Evolutionary conservation across 2,113 vertebrate species (phyloP), one percentile per base, ranked within the genome.

Genomic region (Pangasianodon gigas): DNA sequence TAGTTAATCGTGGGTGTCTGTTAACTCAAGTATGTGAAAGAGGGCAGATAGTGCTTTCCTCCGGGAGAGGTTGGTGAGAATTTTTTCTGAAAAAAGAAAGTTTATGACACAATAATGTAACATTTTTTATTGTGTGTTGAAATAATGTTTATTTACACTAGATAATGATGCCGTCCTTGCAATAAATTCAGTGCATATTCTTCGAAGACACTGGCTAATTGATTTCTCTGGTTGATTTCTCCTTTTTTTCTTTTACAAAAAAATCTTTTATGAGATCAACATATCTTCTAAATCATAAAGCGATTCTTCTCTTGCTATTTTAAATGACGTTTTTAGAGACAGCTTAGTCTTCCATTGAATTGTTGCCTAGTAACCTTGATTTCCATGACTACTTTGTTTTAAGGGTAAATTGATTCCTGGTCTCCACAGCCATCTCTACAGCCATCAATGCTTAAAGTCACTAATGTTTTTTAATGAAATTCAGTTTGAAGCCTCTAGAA

Each of bases 351-450:
- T 62, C 37, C 56, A 46, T 29, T 37, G 8, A 62, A 6, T 2
- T 26, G 82, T 60, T 84, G 56, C 56, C 56, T 84, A 44, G 54
- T 44, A 60, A 84, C 82, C 37, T 62, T 84, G 82, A 62, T 62
- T 29, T 84, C 82, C 82, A 84, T 84, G 54, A 44, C 32, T 84
- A 26, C 56, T 14, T 46, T 29, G 11, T 84, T 21, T 60, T 60
- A 84, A 11, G 51, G 8, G 81, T 11, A 83, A 54, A 83, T 83
- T 24, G 24, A 58, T 83, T 83, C 51, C 80, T 2, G 37, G 81
- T 13, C 52, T 56, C 7, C 11, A n/a, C 48, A 14, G 14, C 77
- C 26, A 80, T 51, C 48, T 80, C 48, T 51, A 54, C 24, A 32
- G 37, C 14, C 37, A 0, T 24, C 0, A 62, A 6, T 44, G 56